Evolutionary conservation across 2,113 vertebrate genomes (phyloP), one percentile per base, ranked within the genome.

Genomic region (Spea bombifrons): DNA sequence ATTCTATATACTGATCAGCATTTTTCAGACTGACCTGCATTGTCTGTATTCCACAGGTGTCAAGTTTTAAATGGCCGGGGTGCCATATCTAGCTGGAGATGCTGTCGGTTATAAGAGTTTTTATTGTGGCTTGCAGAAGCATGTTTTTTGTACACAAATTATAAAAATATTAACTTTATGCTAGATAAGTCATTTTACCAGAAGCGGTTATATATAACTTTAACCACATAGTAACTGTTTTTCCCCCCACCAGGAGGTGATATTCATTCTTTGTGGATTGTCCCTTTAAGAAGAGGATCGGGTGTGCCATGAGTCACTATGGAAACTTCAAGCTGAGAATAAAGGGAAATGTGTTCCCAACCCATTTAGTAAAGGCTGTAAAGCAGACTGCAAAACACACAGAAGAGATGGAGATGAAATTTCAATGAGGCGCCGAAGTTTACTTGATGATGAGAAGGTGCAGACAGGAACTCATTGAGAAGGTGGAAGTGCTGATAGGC

Each of bases 241-340:
- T 9, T 13, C 10, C 10, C 9, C 15, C 15, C 55, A 12, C 55
- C 4, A 13, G 55, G 55, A 59, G 12, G 4, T 9, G 50, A 8
- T 9, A 5, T 13, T 59, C 8, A 9, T 8, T 59, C 55, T 59
- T 12, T 8, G 55, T 43, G 10, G 47, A 70, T 68, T 81, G 81
- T 75, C 46, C 47, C 81, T 84, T 82, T 82, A 81, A 84, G 81
- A 13, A 75, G 78, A 72, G 59, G 71, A 52, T 61, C 47, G 81
- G 81, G 83, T 75, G 83, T 81, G 78, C 72, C 75, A 43, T 16
- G 66, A 76, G 78, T 84, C 76, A 45, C 83, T 77, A 84, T 84
- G 83, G 81, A 71, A 81, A 84, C 83, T 77, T 71, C 77, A 84
- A 82, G 78, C 81, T 66, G 81, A 67, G 30, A 76, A 69, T 80